A percentile compares a stretch with the other conserved stretches of the same genome.
These are phyloP conservation scores for Folsomia manolachei DNA, from an alignment of 2,888 invertebrate genomes.

Conservation along the genomic window DNA sequence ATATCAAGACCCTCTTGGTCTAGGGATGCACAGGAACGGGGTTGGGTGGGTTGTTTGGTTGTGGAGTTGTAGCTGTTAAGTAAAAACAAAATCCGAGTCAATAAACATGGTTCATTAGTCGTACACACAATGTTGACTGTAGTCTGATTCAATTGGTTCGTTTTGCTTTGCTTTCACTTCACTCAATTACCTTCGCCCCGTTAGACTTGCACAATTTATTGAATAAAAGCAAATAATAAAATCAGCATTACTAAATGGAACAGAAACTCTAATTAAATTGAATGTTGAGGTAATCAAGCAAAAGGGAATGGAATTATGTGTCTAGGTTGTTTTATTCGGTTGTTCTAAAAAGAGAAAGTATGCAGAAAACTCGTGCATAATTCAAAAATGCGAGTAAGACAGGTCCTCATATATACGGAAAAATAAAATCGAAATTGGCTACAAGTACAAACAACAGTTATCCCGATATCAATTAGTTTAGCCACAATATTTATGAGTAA, in stretches of 20 bases:
- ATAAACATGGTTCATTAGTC: not conserved
- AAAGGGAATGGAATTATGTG: too few species aligned
- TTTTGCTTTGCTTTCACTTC: not conserved
- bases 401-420: too few species aligned
- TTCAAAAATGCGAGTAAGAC: too few species aligned
- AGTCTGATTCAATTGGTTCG: too few species aligned
- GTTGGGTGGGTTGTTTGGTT: conserved; percentile 59
- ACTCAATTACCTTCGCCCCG: not conserved
- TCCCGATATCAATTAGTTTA: too few species aligned
- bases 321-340: too few species aligned
- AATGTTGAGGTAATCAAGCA: not conserved
- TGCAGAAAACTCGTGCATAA: not conserved
- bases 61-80: conserved; percentile 49
- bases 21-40: conserved; percentile 59
- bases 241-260: not conserved
- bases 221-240: not conserved
- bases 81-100: not conserved
- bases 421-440: too few species aligned
- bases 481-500: too few species aligned
- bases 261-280: not conserved
- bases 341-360: too few species aligned
- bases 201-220: not conserved
- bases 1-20: conserved; percentile 34
- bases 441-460: too few species aligned
- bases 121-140: too few species aligned